Evolutionary conservation across 2,797 vertebrate genomes (phyloP), one percentile per base, ranked within the genome.

Genomic region (Cossypha heuglini): DNA sequence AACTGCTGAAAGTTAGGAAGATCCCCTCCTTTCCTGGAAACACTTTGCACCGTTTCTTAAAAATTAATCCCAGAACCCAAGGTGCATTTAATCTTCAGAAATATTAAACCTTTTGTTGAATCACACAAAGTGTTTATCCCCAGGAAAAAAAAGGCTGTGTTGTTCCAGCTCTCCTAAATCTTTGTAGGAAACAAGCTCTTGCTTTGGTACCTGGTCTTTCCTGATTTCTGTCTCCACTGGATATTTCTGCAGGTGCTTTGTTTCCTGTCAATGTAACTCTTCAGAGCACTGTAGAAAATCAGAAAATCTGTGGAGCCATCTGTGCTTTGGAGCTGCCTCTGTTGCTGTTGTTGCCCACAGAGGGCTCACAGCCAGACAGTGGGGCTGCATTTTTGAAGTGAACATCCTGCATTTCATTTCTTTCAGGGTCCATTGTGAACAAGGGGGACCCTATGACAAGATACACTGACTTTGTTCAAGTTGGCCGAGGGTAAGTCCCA

Each of bases 401-500:
- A 90, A 14, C 52, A 35, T 55, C 38, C 67, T 77, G 21, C 29
- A 8, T 80, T 35, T 71, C 19, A 6, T 98, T 64, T 95, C 62
- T 97, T 96, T 81, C 97, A 99, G 99, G 99, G 98, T 99, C 98
- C 96, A 99, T 99, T 92, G 99, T 99, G 91, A 99, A 98, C 9
- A 98, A 99, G 94, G 99, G 99, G 43, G 99, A 99, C 97, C 99
- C 99, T 63, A 98, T 99, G 97, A 99, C 98, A 98, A 99, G 99
- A 97, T 99, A 99, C 88, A 99, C 98, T 11, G 98, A 98, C 85
- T 99, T 99, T 87, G 99, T 99, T 98, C 99, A 99, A 98, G 98
- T 99, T 81, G 98, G 99, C 95, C 99, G 98, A 98, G 99, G 99
- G 99, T 99, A 96, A 98, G 99, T 97, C 54, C 40, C 45, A 1